Percentiles rank a stretch among this genome's conserved stretches.
Conservation (phyloP, 2,797 vertebrate genomes). For the Myripristis murdjan region DNA sequence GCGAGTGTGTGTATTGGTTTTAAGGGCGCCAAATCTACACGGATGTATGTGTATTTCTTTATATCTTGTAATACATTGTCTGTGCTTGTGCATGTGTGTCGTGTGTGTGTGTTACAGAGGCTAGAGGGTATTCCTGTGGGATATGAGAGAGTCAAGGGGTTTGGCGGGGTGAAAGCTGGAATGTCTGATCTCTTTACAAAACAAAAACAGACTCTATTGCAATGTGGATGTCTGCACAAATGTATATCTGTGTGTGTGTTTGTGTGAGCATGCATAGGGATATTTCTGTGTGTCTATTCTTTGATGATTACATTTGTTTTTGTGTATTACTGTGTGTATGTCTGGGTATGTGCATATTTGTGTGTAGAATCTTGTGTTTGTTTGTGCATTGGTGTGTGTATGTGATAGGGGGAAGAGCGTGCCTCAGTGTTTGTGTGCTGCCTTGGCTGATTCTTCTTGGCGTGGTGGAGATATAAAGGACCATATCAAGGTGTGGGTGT, state of each 20-base stretch:
- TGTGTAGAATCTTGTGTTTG: conserved; percentile 2
- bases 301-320: not conserved
- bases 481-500: conserved; percentile 6
- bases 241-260: not conserved
- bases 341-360: not conserved
- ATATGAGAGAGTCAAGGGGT: not conserved
- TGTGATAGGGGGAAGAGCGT: conserved; percentile 20
- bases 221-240: not conserved
- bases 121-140: not conserved
- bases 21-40: conserved; percentile 18
- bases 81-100: not conserved
- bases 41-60: conserved; percentile 20
- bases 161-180: not conserved
- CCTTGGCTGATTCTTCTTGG: not conserved
- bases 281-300: not conserved
- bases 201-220: not conserved
- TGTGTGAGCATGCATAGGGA: not conserved
- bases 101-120: conserved; percentile 2
- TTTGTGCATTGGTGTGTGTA: conserved; percentile 32
- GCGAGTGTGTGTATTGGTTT: conserved; percentile 20
- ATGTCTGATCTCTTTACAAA: not conserved
- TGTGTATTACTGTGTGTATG: conserved; percentile 5
- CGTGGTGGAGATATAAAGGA: conserved; percentile 10
- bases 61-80: not conserved
- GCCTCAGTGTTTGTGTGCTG: conserved; percentile 21